Conservation (phyloP, 2,797 vertebrate genomes). For the Eulemur mongoz region DNA sequence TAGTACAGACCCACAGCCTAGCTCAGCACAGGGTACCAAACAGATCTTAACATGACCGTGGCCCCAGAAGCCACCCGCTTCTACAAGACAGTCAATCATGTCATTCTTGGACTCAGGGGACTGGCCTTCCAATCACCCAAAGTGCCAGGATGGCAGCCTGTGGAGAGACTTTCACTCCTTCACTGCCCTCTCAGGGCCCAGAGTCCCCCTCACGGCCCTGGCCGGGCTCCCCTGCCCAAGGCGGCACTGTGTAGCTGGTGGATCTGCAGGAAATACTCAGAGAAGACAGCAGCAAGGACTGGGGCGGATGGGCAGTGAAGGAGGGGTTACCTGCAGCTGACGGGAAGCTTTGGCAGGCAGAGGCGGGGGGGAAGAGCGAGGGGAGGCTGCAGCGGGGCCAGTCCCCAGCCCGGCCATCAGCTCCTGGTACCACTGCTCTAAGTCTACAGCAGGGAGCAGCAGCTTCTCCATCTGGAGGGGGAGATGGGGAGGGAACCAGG, state of each 20-base stretch:
- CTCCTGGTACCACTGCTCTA: slow-evolving; percentile 96
- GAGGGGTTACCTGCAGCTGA: slow-evolving; percentile 91
- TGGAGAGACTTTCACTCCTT: not conserved
- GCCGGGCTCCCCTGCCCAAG: not conserved
- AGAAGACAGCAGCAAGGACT: not conserved
- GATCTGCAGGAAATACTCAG: not conserved
- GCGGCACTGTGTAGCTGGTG: not conserved
- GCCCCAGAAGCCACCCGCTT: not conserved
- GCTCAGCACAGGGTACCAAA: not conserved
- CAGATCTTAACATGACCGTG: not conserved
- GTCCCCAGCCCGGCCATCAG: slow-evolving; percentile 90
- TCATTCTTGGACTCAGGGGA: not conserved
- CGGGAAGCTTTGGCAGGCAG: slow-evolving; percentile 91
- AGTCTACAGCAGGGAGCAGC: slow-evolving; percentile 88
- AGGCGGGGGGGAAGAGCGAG: slow-evolving; percentile 89
- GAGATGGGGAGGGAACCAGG: fast-evolving
- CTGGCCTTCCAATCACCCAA: not conserved
- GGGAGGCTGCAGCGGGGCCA: slow-evolving; percentile 80
- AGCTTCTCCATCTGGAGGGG: slow-evolving; percentile 84
- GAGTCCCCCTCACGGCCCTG: not conserved
- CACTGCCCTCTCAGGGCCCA: not conserved
- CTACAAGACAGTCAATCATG: not conserved
- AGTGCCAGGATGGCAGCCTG: not conserved
- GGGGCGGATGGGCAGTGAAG: not conserved
- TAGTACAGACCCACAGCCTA: not conserved